phyloP scores from a whole-genome alignment of 2,888 invertebrate genomes.

The Macrophya annulata region DNA sequence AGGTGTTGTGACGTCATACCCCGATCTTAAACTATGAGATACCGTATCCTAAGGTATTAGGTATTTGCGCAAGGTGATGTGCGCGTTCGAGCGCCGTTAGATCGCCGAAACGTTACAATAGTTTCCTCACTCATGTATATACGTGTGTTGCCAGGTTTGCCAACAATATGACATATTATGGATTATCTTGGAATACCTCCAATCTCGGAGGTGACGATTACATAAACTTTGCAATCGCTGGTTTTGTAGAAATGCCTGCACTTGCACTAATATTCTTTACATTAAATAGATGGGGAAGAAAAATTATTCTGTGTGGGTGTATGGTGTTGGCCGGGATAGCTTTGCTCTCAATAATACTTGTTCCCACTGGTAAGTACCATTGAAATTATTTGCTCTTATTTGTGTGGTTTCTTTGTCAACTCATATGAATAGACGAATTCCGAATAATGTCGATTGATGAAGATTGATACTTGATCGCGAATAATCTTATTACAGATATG shows the following conservation, averaged over 20 bases:
- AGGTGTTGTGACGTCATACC: too few relatives aligned
- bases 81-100: too few relatives aligned
- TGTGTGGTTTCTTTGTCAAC: background rate
- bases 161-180: conserved; percentile 89
- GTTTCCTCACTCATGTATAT: background rate
- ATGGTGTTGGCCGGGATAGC: conserved; percentile 85
- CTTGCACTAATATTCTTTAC: conserved; percentile 85
- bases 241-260: conserved; percentile 89
- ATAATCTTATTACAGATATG: conserved; percentile 77
- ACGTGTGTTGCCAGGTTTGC: conserved; percentile 82
- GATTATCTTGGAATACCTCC: conserved; percentile 88
- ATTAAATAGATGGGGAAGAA: conserved; percentile 87
- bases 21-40: too few relatives aligned
- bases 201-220: conserved; percentile 87
- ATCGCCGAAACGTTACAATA: too few relatives aligned
- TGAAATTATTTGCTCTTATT: background rate
- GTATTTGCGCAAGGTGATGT: too few relatives aligned
- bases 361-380: conserved; percentile 81
- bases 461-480: background rate
- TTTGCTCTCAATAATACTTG: conserved; percentile 82
- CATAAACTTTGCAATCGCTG: conserved; percentile 87
- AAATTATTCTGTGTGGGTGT: conserved; percentile 85
- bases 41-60: too few relatives aligned
- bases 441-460: background rate
- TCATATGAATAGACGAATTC: background rate